Evolutionary conservation across 2,797 vertebrate species (phyloP), one percentile per base, ranked within the genome.

Genomic region (Acanthopagrus latus): DNA sequence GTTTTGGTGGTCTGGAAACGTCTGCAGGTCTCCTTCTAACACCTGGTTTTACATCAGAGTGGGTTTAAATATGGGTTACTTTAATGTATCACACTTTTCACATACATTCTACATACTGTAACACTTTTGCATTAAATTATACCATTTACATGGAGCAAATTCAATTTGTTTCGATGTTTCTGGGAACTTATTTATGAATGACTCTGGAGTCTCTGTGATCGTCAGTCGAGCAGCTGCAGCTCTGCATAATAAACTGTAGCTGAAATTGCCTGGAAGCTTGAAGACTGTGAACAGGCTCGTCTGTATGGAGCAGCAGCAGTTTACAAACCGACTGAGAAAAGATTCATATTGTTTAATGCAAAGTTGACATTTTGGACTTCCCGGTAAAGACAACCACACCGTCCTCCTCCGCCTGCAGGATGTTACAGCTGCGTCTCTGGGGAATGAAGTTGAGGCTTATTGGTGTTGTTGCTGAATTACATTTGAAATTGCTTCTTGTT

Each of bases 401-500:
- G 50, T 8, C 48, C 27, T 63, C n/a, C 62, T 60, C 46, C 47
- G 76, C 43, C 75, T 21, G 74, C 21, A 48, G 66, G 64, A 83
- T 60, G 68, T 21, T 74, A 54, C 65, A 18, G 56, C n/a, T 21
- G 17, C 16, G 58, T 86, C 80, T 76, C 23, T 0, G 16, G 64
- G 41, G 70, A 77, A 51, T 70, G 74, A 67, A 78, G 55, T 69
- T 67, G n/a, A 74, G 76, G 54, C 76, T 89, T 86, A 82, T 83
- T 86, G 82, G 73, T 84, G 85, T 58, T 87, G 79, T 72, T 84
- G 80, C 50, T 72, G 66, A 87, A 86, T 84, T 80, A 74, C 68
- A 77, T 87, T 82, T 88, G 76, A 81, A 90, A 91, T 83, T 76
- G 75, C 72, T 80, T 86, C 80, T 27, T 87, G 29, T 71, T 72